These are phyloP conservation scores for Xenotilapia caudafasciata DNA, from an alignment of 2,113 vertebrate species.

Conservation along the genomic window DNA sequence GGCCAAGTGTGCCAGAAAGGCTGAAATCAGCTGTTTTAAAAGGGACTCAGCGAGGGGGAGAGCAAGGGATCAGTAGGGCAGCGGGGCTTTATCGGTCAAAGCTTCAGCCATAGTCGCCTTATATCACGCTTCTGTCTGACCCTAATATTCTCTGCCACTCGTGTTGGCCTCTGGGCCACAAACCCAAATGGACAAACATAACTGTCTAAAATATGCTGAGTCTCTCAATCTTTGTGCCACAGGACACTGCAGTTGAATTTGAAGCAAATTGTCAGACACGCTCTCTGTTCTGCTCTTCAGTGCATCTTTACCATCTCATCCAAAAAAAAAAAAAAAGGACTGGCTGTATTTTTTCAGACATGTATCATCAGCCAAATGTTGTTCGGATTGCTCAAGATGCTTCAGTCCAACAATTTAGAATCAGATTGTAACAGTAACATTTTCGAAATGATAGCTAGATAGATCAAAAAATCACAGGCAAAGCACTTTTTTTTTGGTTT, in stretches of 20 bases:
- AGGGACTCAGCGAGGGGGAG: background rate
- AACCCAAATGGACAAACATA: constrained; percentile 43
- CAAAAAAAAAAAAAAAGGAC: background rate
- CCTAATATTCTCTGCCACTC: constrained; percentile 62
- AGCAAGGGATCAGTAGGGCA: constrained; percentile 42
- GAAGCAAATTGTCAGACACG: constrained; percentile 25
- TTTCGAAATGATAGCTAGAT: background rate
- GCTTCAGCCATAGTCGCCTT: constrained; percentile 44
- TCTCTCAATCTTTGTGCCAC: constrained; percentile 23
- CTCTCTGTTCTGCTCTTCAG: background rate
- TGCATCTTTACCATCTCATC: background rate
- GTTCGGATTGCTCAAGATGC: background rate
- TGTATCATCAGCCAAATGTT: background rate
- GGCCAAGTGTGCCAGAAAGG: constrained; percentile 19
- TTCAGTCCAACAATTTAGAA: background rate
- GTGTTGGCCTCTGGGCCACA: constrained; percentile 36
- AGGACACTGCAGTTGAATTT: background rate
- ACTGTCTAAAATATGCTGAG: constrained; percentile 50
- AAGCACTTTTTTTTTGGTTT: background rate
- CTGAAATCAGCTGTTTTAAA: constrained; percentile 58
- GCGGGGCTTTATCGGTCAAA: constrained; percentile 48
- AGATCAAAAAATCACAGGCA: background rate
- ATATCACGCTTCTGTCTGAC: constrained; percentile 51
- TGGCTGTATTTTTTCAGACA: background rate
- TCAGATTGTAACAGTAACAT: background rate